These are phyloP conservation scores for Sterna hirundo DNA, from an alignment of 2,113 vertebrate species.

Conservation along the genomic window DNA sequence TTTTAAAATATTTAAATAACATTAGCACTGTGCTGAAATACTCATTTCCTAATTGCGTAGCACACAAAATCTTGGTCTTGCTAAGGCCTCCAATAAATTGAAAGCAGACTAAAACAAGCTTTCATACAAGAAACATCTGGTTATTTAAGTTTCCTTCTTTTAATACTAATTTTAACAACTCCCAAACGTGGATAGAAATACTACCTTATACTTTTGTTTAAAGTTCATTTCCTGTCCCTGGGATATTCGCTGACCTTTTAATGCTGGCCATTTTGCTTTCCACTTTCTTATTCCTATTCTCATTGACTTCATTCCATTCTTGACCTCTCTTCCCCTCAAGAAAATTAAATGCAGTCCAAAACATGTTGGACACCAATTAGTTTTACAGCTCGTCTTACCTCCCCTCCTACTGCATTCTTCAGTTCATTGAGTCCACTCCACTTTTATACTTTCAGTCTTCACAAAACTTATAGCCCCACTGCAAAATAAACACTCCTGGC, in stretches of 20 bases:
- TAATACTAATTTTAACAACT: conserved; percentile 74
- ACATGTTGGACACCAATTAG: conserved; percentile 76
- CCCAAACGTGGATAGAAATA: conserved; percentile 72
- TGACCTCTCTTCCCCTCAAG: conserved; percentile 80
- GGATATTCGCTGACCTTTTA: conserved; percentile 75
- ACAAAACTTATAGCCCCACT: not conserved
- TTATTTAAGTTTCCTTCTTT: conserved; percentile 62
- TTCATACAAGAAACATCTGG: conserved; percentile 65
- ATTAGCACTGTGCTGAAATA: conserved; percentile 58
- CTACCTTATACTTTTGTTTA: conserved; percentile 75
- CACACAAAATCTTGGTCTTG: conserved; percentile 27
- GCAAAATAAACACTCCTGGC: conserved; percentile 37
- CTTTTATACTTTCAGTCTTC: conserved; percentile 7
- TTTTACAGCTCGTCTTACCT: conserved; percentile 72
- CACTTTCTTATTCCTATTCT: conserved; percentile 72
- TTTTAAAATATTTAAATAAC: conserved; percentile 65
- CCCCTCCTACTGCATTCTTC: conserved; percentile 67
- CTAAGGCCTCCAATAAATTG: conserved; percentile 62
- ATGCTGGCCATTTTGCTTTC: conserved; percentile 71
- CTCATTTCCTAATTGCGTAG: conserved; percentile 60
- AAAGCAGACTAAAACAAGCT: conserved; percentile 58
- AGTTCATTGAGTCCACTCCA: conserved; percentile 52
- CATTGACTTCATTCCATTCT: conserved; percentile 82
- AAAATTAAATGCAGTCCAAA: conserved; percentile 80
- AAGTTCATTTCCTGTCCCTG: conserved; percentile 82